These are phyloP conservation scores for Limnephilus marmoratus DNA, from an alignment of 2,888 invertebrate species.

Conservation along the genomic window DNA sequence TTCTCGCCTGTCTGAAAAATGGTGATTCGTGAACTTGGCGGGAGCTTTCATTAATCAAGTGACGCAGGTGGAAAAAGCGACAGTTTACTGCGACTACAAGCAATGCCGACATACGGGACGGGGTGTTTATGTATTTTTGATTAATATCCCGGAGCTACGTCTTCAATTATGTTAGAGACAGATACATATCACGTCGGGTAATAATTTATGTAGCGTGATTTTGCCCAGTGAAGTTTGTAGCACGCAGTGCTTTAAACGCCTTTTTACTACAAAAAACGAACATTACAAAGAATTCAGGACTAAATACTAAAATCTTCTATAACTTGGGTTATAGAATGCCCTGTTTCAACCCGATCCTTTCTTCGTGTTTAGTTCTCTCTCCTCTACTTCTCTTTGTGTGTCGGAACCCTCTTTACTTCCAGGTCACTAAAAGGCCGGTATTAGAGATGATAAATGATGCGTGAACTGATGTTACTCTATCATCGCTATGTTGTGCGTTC, in stretches of 20 bases:
- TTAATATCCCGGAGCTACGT: background rate
- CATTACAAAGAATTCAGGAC: background rate
- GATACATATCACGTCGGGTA: background rate
- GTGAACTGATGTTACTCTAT: background rate
- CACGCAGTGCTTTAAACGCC: background rate
- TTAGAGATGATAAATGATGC: slow-evolving; percentile 6
- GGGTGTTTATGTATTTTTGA: slow-evolving; percentile 7
- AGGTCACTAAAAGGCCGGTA: slow-evolving; percentile 1
- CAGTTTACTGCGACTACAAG: background rate
- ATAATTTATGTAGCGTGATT: slow-evolving; percentile 3
- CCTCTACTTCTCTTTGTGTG: background rate
- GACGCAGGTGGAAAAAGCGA: slow-evolving; percentile 15
- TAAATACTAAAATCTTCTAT: background rate
- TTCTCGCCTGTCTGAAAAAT: slow-evolving; percentile 9
- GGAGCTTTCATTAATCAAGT: slow-evolving; percentile 19
- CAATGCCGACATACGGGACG: background rate
- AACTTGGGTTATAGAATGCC: background rate
- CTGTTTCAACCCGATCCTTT: background rate
- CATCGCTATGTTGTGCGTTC: background rate
- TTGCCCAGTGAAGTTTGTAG: background rate
- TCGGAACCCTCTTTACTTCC: background rate
- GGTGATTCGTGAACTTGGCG: slow-evolving; percentile 25
- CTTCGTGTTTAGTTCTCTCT: background rate
- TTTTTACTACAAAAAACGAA: background rate
- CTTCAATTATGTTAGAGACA: background rate